Conservation (phyloP, 2,113 vertebrate genomes). For the Choloepus hoffmanni region DNA sequence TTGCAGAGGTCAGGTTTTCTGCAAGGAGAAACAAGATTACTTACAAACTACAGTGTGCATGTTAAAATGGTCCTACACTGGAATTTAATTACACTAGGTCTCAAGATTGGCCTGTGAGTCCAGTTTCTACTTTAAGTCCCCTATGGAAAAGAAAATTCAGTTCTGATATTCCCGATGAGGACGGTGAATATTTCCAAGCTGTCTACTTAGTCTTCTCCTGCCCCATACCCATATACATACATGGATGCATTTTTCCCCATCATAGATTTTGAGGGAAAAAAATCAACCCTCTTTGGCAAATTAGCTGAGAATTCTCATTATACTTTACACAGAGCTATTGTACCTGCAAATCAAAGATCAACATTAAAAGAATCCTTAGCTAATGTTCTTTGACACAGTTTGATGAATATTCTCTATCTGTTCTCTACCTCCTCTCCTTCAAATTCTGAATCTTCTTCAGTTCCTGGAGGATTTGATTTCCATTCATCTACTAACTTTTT, state of each 20-base stretch:
- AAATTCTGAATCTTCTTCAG: constrained; percentile 5
- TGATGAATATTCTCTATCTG: background rate
- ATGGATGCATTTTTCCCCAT: background rate
- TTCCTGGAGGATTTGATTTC: background rate
- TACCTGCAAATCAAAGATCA: constrained; percentile 7
- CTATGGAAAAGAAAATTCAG: constrained; percentile 19
- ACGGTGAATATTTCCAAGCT: background rate
- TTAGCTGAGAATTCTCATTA: constrained; percentile 16
- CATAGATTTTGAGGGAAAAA: background rate
- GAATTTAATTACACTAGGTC: background rate
- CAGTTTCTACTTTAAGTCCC: constrained; percentile 6
- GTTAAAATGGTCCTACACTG: background rate
- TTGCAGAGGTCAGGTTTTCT: background rate
- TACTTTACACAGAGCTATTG: background rate
- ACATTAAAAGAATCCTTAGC: background rate
- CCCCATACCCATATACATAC: background rate
- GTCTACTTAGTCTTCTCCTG: background rate
- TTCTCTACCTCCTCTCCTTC: background rate
- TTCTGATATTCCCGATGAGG: constrained; percentile 30
- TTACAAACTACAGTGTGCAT: background rate
- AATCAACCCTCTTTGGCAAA: background rate
- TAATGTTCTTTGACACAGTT: background rate
- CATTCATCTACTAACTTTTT: background rate
- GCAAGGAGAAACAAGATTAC: constrained; percentile 27
- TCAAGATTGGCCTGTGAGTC: background rate